Base-by-base conservation (phyloP, 2,797 vertebrate genomes). In the Spatula versicolor region DNA sequence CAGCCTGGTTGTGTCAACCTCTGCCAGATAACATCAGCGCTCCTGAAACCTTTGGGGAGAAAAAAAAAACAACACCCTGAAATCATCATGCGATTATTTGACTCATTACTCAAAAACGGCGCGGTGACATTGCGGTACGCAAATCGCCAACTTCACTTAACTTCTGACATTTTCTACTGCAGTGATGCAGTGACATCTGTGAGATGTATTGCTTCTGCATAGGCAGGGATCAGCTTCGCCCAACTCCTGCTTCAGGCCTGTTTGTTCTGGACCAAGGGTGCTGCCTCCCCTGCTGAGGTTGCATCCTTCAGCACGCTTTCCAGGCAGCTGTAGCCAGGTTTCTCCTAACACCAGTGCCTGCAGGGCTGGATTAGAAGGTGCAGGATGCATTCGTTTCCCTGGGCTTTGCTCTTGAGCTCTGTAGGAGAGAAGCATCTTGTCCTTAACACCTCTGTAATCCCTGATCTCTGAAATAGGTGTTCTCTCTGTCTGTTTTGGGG, bases 181-280 rank as follows among this genome's bases (percentile, higher is more conserved):
- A 64, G n/a, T 0, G 0, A 30, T 35, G 56, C 0, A 0, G 18
- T 31, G 58, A 11, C 8, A 1, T 37, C 64, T 26, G 46, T 19
- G 11, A 13, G n/a, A 17, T 22, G 35, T 62, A 18, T 2, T 28
- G 56, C 43, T 93, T 59, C 94, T 93, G 66, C 59, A 41, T 67
- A n/a, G 26, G 39, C 50, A 35, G 11, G 15, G 35, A 2, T 13
- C 50, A 30, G 35, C 71, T 66, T 83, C 60, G 30, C 54, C 76
- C n/a, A 48, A 37, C 58, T 77, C 0, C 86, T 81, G 19, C 16
- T 68, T 83, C 59, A 22, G 33, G 46, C 26, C 25, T 50, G 33
- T 37, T 26, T 66, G 41, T n/a, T 45, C 39, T 46, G 64, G 22
- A 18, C 3, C 4, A 25, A 23, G 64, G 5, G 15, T 12, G 35